Evolutionary conservation across 2,797 vertebrate species (phyloP).

Genomic region (Microctenopoma lineatum): DNA sequence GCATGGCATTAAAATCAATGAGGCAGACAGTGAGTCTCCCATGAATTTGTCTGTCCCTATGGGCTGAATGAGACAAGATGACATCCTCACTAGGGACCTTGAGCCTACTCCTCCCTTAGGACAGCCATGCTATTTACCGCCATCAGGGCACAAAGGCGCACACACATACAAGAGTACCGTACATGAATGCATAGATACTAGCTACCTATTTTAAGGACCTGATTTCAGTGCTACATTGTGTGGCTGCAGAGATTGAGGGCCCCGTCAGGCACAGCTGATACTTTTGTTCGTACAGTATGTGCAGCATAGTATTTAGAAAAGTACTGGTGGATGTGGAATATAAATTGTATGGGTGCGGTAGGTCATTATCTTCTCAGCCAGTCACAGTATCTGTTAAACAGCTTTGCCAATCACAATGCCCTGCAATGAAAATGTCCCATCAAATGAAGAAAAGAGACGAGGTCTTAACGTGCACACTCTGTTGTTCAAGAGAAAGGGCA

Average conservation of each 20-base stretch:
- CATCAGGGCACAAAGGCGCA: slow-evolving; percentile 47
- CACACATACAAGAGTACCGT: slow-evolving; percentile 11
- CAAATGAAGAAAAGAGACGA: slow-evolving; percentile 13
- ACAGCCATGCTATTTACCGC: slow-evolving; percentile 70
- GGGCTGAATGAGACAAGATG: slow-evolving; percentile 74
- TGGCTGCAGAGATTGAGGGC: background rate
- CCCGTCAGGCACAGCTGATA: background rate
- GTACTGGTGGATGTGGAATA: background rate
- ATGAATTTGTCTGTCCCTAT: slow-evolving; percentile 68
- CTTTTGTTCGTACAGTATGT: slow-evolving; percentile 16
- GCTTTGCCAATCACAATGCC: slow-evolving; percentile 18
- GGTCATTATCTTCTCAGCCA: slow-evolving; percentile 24
- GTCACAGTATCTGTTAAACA: slow-evolving; percentile 27
- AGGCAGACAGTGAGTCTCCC: slow-evolving; percentile 61
- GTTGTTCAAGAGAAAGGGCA: background rate
- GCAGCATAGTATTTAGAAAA: slow-evolving; percentile 2
- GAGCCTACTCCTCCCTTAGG: slow-evolving; percentile 70
- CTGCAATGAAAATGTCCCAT: background rate
- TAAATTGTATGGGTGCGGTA: slow-evolving; percentile 6
- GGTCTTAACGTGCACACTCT: background rate
- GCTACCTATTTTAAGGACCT: background rate
- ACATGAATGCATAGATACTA: slow-evolving; percentile 2
- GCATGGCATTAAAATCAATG: slow-evolving; percentile 72
- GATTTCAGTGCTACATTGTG: slow-evolving; percentile 1
- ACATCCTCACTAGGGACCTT: slow-evolving; percentile 77